Base-by-base conservation (phyloP, 2,888 invertebrate species). In the Pachydiplax longipennis region DNA sequence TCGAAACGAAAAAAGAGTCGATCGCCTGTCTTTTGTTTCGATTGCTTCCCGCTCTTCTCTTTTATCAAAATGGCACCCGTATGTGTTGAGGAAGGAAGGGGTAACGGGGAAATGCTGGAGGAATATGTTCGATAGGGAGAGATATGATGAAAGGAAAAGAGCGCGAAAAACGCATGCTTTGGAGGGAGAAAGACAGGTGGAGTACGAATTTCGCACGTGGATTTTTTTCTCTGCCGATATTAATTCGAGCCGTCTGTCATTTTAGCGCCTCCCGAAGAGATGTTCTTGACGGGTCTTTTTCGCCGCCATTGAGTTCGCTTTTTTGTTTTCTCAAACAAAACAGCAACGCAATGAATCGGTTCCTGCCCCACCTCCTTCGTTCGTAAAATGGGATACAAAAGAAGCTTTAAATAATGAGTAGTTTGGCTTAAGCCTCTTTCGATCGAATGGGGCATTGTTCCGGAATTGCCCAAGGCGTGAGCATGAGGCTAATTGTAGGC, bases 211-310 rank as follows among this genome's bases (percentile, higher is more conserved):
- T 61, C 37, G 12, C 13, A 25, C 40, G n/a, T 83, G 10, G 10
- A 35, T 40, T 87, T 65, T n/a, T 87, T n/a, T n/a, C 58, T 58
- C 87, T 61, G 87, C 61, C 65, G 87, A 87, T 87, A 87, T 87
- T 87, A 87, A 87, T 87, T 87, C 87, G 61, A n/a, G 37, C 58
- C 37, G 87, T 87, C 61, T 61, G 87, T 87, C 87, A 87, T 87
- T 87, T 87, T 87, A 61, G 61, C 87, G 61, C 87, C 87, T 35
- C 87, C 87, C 37, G 73, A 22, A 87, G 37, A 6, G 37, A 61
- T 87, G 87, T 65, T 87, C 61, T 61, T 87, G 87, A 87, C 61
- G 87, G 87, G 61, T 87, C 82, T 82, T 83, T 35, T 35, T 58
- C 37, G 35, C 61, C 35, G 35, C 18, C 87, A 22, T 31, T 31